Evolutionary conservation across 30 jellyfish, hydroid and myxozoan species (phyloP).

Genomic region (Morbakka virulenta): DNA sequence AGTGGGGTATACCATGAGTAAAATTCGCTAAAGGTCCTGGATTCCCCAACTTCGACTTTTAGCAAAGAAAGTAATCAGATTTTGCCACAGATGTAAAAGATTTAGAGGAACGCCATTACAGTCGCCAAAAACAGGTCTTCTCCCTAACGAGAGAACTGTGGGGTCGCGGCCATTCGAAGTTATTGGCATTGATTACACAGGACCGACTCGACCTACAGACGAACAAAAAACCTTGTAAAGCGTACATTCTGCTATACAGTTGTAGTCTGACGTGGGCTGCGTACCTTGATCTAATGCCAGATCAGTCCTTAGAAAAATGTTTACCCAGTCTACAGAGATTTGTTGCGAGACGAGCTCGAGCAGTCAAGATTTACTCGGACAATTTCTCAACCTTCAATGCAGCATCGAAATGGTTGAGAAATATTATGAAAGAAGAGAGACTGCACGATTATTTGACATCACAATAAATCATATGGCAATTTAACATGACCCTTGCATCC

Average conservation of each 20-base stretch:
- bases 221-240: constrained; percentile 19
- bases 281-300: constrained; percentile 23
- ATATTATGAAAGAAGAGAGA: constrained; percentile 42
- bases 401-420: constrained; percentile 33
- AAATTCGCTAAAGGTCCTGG: too few species aligned
- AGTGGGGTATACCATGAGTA: too few species aligned
- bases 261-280: constrained; percentile 63
- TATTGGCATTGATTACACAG: constrained; percentile 55
- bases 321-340: constrained; percentile 40
- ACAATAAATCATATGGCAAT: constrained; percentile 61
- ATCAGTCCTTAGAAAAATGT: constrained; percentile 35
- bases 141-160: constrained; percentile 31
- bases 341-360: constrained; percentile 52
- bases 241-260: constrained; percentile 48
- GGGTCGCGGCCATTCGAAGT: constrained; percentile 34
- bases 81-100: constrained; percentile 44
- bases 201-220: constrained; percentile 22
- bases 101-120: constrained; percentile 11
- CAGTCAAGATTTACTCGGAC: constrained; percentile 57
- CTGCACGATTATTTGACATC: constrained; percentile 39
- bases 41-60: constrained; percentile 19
- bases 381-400: constrained; percentile 48
- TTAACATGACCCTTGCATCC: constrained; percentile 62
- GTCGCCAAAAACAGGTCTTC: constrained; percentile 11
- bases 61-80: constrained; percentile 21